Evolutionary conservation across 2,113 vertebrate species (phyloP).

Genomic region (Speoplatyrhinus poulsoni): DNA sequence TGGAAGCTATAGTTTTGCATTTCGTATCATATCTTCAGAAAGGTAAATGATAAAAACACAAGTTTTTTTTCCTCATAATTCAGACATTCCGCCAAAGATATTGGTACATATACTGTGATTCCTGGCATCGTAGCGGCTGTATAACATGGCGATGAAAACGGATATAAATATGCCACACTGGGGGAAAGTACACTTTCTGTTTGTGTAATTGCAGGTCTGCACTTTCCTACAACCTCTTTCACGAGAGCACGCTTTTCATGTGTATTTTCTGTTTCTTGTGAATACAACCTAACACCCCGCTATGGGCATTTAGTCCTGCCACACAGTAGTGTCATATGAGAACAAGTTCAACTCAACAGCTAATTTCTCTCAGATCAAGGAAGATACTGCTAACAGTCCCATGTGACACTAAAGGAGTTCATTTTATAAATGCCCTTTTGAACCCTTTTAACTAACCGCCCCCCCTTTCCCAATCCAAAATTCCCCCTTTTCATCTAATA

Average conservation of each 20-base stretch:
- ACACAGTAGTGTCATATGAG: too few species aligned
- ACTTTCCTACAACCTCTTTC: conserved; percentile 18
- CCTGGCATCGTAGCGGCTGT: too few species aligned
- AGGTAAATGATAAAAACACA: too few species aligned
- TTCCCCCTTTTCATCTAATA: conserved; percentile 13
- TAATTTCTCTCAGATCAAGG: not conserved
- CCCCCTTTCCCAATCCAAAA: conserved; percentile 1
- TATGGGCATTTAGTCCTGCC: too few species aligned
- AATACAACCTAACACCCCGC: conserved; percentile 25
- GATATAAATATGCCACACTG: too few species aligned
- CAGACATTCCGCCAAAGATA: too few species aligned
- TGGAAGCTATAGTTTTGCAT: too few species aligned
- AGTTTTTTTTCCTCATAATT: too few species aligned
- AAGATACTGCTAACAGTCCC: not conserved
- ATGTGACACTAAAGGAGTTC: not conserved
- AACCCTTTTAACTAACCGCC: not conserved
- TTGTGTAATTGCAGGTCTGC: conserved; percentile 15
- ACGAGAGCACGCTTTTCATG: conserved; percentile 22
- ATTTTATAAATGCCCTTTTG: conserved; percentile 24
- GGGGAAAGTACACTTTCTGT: not conserved
- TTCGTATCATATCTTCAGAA: too few species aligned
- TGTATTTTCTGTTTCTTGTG: not conserved
- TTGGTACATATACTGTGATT: too few species aligned
- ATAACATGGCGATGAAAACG: too few species aligned
- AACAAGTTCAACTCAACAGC: too few species aligned